A percentile compares a stretch with the other conserved stretches of the same genome.
phyloP scores from a whole-genome alignment of 2,113 vertebrate genomes.

The Microtus oregoni region DNA sequence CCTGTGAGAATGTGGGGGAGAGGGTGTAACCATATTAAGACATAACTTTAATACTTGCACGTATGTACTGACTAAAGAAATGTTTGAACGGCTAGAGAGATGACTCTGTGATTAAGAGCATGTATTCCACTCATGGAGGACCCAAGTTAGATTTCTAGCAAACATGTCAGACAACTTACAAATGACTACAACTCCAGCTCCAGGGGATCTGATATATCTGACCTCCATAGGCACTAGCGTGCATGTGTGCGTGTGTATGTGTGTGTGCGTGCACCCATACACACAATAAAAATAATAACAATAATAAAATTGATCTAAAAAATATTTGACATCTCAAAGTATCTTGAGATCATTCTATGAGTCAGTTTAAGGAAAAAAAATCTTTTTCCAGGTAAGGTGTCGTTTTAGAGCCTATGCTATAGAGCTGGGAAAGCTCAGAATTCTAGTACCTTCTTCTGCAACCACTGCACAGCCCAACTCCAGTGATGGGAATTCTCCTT shows the following conservation, averaged over 20 bases:
- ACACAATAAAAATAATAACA: background rate
- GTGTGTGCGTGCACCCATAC: no score
- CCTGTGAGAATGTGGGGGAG: background rate
- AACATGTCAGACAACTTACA: background rate
- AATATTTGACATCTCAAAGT: background rate
- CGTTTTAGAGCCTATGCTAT: accelerated
- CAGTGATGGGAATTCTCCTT: constrained; percentile 98
- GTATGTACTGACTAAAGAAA: background rate
- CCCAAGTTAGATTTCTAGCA: background rate
- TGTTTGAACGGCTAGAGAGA: background rate
- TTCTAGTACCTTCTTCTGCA: constrained; percentile 95
- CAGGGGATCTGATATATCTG: background rate
- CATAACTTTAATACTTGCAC: background rate
- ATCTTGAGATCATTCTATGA: background rate
- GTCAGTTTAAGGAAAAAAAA: background rate
- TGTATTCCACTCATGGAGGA: background rate
- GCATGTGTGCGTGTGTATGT: accelerated
- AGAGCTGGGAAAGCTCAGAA: background rate
- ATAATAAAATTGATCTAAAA: background rate
- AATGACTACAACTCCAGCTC: background rate
- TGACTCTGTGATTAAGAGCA: background rate
- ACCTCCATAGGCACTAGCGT: background rate
- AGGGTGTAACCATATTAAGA: background rate
- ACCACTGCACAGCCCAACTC: constrained; percentile 99
- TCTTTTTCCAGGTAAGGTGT: no score